Evolutionary conservation across 2,888 invertebrate species (phyloP).

Genomic region (Acanthosepion pharaonis): DNA sequence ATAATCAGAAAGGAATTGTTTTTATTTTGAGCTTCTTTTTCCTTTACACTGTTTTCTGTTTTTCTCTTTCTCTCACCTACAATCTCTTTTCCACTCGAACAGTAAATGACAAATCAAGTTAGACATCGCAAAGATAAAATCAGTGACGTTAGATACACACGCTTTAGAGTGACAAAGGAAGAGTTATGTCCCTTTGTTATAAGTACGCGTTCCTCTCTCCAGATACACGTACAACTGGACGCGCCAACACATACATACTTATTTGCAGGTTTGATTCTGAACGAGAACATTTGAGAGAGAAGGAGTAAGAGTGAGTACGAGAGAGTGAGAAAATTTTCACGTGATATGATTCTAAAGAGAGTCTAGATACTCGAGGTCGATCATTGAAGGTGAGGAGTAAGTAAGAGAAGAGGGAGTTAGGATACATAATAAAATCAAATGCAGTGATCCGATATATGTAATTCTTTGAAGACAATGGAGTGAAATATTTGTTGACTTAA

Average conservation of each 20-base stretch:
- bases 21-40: too few species aligned
- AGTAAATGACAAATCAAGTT: background rate
- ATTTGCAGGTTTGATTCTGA: background rate
- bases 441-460: too few species aligned
- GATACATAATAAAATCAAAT: too few species aligned
- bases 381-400: too few species aligned
- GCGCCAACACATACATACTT: background rate
- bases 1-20: background rate
- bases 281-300: background rate
- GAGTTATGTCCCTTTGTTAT: background rate
- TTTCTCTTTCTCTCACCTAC: too few species aligned
- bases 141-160: background rate
- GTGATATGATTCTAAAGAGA: too few species aligned
- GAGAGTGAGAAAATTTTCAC: too few species aligned
- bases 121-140: background rate
- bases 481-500: too few species aligned
- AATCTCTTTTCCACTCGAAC: background rate
- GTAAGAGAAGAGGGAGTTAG: too few species aligned
- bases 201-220: background rate
- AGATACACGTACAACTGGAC: background rate
- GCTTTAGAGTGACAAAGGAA: background rate
- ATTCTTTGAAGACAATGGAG: too few species aligned
- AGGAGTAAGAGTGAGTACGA: background rate
- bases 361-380: too few species aligned
- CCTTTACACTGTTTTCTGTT: too few species aligned